phyloP scores from a whole-genome alignment of 1,140 invertebrate genomes.

The Augochlora pura region DNA sequence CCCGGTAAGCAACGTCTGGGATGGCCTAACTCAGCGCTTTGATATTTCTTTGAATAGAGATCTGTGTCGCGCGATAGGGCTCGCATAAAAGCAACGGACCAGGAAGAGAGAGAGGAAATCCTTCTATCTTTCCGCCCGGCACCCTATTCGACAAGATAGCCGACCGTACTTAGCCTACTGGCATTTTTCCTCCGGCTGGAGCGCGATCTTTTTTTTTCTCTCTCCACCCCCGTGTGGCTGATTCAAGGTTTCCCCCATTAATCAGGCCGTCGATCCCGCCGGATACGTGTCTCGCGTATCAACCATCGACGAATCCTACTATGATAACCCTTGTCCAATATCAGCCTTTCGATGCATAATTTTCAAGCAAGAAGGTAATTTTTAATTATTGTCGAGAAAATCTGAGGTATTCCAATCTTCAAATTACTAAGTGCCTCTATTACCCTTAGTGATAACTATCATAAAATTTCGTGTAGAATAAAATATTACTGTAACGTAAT shows the following conservation, averaged over 20 bases:
- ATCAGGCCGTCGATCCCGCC: background rate
- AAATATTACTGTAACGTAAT: no score
- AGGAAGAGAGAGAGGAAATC: constrained; percentile 48
- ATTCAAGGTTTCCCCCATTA: background rate
- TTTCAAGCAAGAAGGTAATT: no score
- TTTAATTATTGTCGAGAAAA: no score
- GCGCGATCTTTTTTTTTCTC: background rate
- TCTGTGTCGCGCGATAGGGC: constrained; percentile 68
- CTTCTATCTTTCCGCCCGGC: constrained; percentile 54
- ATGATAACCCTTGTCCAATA: no score
- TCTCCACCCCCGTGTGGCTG: no score
- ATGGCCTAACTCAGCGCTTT: constrained; percentile 70
- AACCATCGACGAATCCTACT: no score
- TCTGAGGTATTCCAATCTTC: no score
- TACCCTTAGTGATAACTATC: no score
- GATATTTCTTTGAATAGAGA: constrained; percentile 74
- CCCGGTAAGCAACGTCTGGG: constrained; percentile 46
- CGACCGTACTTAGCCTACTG: constrained; percentile 43
- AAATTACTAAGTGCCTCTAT: no score
- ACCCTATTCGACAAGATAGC: constrained; percentile 40
- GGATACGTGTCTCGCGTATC: no score
- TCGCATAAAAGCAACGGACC: constrained; percentile 48
- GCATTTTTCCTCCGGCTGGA: background rate
- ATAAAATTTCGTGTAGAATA: no score
- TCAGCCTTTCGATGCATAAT: no score